These are phyloP conservation scores for Drosophila nannoptera DNA, from an alignment of 1,140 invertebrate species.

Conservation along the genomic window DNA sequence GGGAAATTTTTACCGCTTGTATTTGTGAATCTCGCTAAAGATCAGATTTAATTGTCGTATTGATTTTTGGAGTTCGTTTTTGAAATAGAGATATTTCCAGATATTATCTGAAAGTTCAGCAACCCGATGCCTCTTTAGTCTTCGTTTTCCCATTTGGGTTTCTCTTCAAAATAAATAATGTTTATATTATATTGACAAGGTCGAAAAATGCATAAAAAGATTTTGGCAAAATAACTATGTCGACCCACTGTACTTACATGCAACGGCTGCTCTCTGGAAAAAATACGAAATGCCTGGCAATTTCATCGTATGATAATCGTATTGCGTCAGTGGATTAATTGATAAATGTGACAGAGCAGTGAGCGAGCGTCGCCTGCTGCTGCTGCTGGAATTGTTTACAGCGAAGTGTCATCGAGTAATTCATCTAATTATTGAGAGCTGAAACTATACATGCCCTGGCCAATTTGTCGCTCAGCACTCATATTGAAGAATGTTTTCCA, in stretches of 20 bases:
- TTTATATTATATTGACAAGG: too few species aligned
- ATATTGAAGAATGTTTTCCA: constrained; percentile 35
- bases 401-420: not conserved
- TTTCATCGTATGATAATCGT: constrained; percentile 59
- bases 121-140: too few species aligned
- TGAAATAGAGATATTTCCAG: too few species aligned
- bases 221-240: too few species aligned
- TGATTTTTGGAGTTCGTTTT: too few species aligned
- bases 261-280: not conserved
- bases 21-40: too few species aligned
- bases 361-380: constrained; percentile 22
- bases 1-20: too few species aligned
- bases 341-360: constrained; percentile 43
- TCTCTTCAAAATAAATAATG: too few species aligned
- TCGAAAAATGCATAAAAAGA: not conserved
- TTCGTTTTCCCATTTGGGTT: too few species aligned
- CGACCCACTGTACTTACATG: constrained; percentile 4
- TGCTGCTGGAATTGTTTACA: constrained; percentile 47
- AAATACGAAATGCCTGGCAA: constrained; percentile 30
- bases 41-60: too few species aligned
- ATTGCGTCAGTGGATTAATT: constrained; percentile 66
- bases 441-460: constrained; percentile 2
- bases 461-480: not conserved
- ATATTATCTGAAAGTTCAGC: too few species aligned
- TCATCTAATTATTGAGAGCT: too few species aligned